A percentile compares a stretch with the other conserved stretches of the same genome.
These are phyloP conservation scores for Pseudopodoces humilis DNA, from an alignment of 2,113 vertebrate species.

Conservation along the genomic window DNA sequence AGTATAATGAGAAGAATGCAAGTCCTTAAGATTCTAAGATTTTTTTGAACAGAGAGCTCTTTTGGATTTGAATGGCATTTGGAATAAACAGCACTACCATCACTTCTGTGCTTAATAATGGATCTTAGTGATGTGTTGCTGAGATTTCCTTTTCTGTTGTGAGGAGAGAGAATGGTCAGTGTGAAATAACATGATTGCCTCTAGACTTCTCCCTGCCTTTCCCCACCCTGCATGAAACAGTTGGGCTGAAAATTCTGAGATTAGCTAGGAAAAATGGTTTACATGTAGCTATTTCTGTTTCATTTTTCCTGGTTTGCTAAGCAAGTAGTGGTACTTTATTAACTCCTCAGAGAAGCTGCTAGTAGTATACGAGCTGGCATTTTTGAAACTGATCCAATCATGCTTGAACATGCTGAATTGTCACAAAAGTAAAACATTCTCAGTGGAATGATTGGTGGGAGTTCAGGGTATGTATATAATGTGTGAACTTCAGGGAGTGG, in stretches of 20 bases:
- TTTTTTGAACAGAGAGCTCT: not conserved
- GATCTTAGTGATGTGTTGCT: not conserved
- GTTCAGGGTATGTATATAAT: not conserved
- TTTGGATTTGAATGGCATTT: not conserved
- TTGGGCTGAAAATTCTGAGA: not conserved
- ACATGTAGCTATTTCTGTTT: not conserved
- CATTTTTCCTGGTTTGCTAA: not conserved
- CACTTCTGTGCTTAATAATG: not conserved
- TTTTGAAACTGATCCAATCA: not conserved
- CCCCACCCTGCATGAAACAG: not conserved
- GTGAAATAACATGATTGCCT: not conserved
- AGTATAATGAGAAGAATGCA: not conserved
- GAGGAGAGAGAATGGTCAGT: not conserved
- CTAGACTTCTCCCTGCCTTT: too few species aligned
- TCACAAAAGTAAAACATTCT: not conserved
- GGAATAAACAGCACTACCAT: rapidly evolving
- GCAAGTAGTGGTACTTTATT: not conserved
- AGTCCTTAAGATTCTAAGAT: not conserved
- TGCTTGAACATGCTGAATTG: not conserved
- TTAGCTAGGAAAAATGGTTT: not conserved
- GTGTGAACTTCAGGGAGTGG: not conserved
- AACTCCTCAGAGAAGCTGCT: not conserved
- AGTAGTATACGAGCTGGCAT: not conserved
- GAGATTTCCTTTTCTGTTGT: not conserved
- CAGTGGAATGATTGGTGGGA: not conserved